Base-by-base conservation (phyloP, 2,888 invertebrate species). In the Tachina fera region DNA sequence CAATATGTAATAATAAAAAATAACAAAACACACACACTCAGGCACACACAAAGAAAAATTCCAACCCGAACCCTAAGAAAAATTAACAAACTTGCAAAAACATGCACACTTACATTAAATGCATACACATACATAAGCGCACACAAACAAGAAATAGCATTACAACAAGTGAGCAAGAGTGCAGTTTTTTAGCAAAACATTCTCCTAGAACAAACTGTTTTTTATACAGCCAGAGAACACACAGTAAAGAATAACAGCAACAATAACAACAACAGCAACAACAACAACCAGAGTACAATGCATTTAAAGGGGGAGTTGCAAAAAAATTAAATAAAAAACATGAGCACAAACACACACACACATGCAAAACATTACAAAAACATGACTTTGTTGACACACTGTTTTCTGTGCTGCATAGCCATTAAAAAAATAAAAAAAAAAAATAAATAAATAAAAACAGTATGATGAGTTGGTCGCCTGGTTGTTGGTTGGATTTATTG, bases 321-420 rank as follows among this genome's bases (percentile, higher is more conserved):
- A 75, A 81, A 67, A 81, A 81, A 60, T 22, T 8, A 51, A 45
- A 49, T 19, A 72, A 56, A n/a, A 60, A 61, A 63, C 70, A 6
- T 10, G 4, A n/a, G 47, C 39, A 76, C 65, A 47, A 31, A n/a
- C 60, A n/a, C 45, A 13, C 49, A 65, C 51, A 61, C 11, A 63
- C 63, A 39, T n/a, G 19, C 14, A 60, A 22, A 71, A 39, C 11
- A 41, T 41, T 43, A 14, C n/a, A 51, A 79, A 84, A 81, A 74
- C 85, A 85, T 85, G 85, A 85, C 85, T 85, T 85, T 85, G 77
- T 85, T 85, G 85, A 85, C 85, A 85, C 81, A 81, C 81, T 82
- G 77, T 70, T 83, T 65, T 72, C 51, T 83, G 65, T 60, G 47
- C 45, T 72, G 63, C 74, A 75, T 63, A 51, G 41, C 41, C 41